A percentile compares a stretch with the other conserved stretches of the same genome.
These are phyloP conservation scores for Leptarthrus brevirostris DNA, from an alignment of 2,888 invertebrate genomes.

Conservation along the genomic window DNA sequence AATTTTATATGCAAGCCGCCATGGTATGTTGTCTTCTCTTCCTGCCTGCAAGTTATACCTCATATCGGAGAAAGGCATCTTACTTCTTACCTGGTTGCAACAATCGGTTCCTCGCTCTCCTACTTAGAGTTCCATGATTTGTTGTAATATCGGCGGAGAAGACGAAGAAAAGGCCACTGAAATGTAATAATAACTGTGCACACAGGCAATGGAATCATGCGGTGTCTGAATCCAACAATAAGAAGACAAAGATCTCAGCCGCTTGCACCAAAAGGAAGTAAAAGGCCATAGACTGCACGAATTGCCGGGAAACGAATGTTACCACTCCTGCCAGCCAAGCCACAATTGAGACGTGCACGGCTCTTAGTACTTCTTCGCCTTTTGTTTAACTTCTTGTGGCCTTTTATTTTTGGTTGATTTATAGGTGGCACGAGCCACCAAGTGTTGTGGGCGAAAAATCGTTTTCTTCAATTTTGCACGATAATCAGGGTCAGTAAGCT, in stretches of 20 bases:
- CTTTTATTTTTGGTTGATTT: conserved; percentile 50
- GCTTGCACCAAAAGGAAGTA: conserved; percentile 16
- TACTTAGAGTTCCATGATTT: conserved; percentile 10
- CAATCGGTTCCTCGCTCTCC: not conserved
- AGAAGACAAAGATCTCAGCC: conserved; percentile 7
- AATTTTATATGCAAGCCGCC: conserved; percentile 25
- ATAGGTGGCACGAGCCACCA: conserved; percentile 54
- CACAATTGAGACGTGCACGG: conserved; percentile 41
- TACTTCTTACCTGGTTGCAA: conserved; percentile 31
- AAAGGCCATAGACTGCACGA: conserved; percentile 13
- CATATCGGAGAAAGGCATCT: conserved; percentile 43
- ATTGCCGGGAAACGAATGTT: conserved; percentile 27
- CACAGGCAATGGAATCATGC: conserved; percentile 17
- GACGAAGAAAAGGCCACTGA: conserved; percentile 39
- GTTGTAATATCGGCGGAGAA: conserved; percentile 21
- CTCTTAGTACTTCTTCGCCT: conserved; percentile 12
- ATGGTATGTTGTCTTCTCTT: not conserved
- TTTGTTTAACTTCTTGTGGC: conserved; percentile 34
- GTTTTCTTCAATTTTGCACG: not conserved
- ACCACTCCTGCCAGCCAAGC: conserved; percentile 32
- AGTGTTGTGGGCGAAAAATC: conserved; percentile 43
- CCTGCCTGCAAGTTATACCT: not conserved
- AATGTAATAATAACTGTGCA: conserved; percentile 38
- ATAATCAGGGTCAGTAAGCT: conserved; percentile 23
- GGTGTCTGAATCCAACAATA: not conserved